A percentile compares a stretch with the other conserved stretches of the same genome.
Evolutionary conservation across 2,888 invertebrate genomes (phyloP).

Genomic region (Schrankia costaestrigalis): DNA sequence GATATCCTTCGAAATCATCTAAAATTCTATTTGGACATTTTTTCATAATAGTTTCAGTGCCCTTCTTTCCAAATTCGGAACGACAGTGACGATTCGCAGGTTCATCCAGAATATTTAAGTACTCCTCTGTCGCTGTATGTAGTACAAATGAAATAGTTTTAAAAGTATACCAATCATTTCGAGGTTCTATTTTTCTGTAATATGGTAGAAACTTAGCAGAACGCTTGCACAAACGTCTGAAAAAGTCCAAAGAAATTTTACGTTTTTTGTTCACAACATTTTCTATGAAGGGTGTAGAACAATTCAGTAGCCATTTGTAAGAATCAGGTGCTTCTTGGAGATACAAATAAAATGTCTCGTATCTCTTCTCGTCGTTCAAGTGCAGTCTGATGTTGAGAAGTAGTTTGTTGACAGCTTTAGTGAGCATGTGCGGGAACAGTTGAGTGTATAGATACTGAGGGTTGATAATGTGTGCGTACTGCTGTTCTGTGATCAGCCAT

Average conservation of each 20-base stretch:
- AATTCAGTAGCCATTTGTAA: constrained; percentile 57
- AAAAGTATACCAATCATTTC: neutral
- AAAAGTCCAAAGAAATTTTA: constrained; percentile 24
- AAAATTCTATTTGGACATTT: constrained; percentile 42
- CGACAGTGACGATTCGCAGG: constrained; percentile 3
- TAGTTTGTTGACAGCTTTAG: constrained; percentile 52
- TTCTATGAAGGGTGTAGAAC: constrained; percentile 49
- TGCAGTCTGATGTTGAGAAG: constrained; percentile 50
- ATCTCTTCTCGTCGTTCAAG: constrained; percentile 50
- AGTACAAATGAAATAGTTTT: constrained; percentile 27
- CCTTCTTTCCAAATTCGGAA: constrained; percentile 38
- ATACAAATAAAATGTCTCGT: constrained; percentile 54
- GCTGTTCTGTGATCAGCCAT: constrained; percentile 58
- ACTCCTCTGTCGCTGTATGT: constrained; percentile 35
- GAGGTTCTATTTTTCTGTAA: constrained; percentile 5
- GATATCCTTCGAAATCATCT: constrained; percentile 42
- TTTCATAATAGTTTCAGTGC: constrained; percentile 49
- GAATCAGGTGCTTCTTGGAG: constrained; percentile 34
- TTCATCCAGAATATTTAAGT: constrained; percentile 42
- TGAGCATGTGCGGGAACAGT: constrained; percentile 53
- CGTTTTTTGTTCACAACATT: constrained; percentile 34
- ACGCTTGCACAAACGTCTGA: constrained; percentile 46
- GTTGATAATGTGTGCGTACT: constrained; percentile 56
- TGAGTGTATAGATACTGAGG: constrained; percentile 49
- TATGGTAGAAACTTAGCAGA: constrained; percentile 42